A percentile compares a stretch with the other conserved stretches of the same genome.
These are phyloP conservation scores for Watsonalla cultraria DNA, from an alignment of 2,888 invertebrate genomes.

Conservation along the genomic window DNA sequence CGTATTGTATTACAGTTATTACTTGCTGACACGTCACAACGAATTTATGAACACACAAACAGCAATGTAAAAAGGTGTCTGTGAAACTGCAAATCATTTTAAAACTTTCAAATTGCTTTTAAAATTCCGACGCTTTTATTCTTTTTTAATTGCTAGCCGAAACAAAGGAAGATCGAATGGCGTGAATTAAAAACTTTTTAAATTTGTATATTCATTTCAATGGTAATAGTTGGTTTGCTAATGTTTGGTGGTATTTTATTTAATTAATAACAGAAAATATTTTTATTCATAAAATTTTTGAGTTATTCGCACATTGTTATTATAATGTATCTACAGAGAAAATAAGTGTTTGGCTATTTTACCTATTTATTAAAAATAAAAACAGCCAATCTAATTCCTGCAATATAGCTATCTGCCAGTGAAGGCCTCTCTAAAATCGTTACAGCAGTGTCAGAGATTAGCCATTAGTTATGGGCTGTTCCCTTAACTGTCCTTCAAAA, in stretches of 20 bases:
- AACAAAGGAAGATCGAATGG: slow-evolving; percentile 56
- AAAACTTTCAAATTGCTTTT: slow-evolving; percentile 31
- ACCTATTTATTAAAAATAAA: too few species aligned
- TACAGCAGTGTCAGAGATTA: too few species aligned
- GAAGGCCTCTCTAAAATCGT: too few species aligned
- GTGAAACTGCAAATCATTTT: slow-evolving; percentile 18
- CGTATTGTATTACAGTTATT: not conserved
- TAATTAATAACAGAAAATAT: not conserved
- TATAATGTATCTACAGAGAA: too few species aligned
- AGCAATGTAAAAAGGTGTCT: slow-evolving; percentile 5
- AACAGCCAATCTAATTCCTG: too few species aligned
- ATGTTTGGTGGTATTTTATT: not conserved
- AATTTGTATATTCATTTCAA: slow-evolving; percentile 21
- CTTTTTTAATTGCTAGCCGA: slow-evolving; percentile 53
- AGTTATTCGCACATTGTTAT: too few species aligned
- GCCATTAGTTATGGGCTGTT: too few species aligned
- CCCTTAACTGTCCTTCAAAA: too few species aligned
- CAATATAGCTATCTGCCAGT: too few species aligned
- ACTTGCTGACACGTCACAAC: too few species aligned
- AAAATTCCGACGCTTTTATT: slow-evolving; percentile 39
- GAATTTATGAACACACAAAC: not conserved
- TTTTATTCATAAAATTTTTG: too few species aligned
- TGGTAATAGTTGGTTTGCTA: not conserved
- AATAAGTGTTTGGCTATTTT: too few species aligned
- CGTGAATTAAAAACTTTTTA: slow-evolving; percentile 42